Evolutionary conservation across 2,797 vertebrate species (phyloP), one percentile per base, ranked within the genome.

Genomic region (Merluccius polli): DNA sequence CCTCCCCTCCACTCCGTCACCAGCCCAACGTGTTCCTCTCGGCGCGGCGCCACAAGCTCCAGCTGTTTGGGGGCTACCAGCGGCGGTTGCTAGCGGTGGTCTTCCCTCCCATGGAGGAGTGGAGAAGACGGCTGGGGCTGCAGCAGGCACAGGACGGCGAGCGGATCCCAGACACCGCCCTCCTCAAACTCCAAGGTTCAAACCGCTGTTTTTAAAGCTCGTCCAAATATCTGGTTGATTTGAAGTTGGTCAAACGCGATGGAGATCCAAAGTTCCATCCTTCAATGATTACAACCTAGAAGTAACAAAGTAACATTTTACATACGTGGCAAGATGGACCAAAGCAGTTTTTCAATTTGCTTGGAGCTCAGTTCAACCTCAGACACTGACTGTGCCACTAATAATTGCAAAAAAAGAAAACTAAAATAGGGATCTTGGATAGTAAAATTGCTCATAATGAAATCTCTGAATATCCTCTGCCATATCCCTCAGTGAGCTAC

Each of bases 21-120:
- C 84, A 97, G 97, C 94, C 94, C 79, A 98, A 96, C n/a, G 90
- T 95, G 73, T 95, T 96, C 85, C 93, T 95, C 82, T 97, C 96
- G 9, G 96, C 96, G 27, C 95, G 94, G 12, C 90, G 91, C 59
- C 88, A 96, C 89, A 98, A 97, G 89, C 91, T 98, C 72, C 88
- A 93, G 74, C 91, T 94, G 72, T 98, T 98, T 80, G 80, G 86
- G 30, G 93, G 95, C 29, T 97, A 95, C 84, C 88, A 88, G 48
- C 93, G 94, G 1, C 91, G 82, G 73, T 1, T 32, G 31, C 95
- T 92, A 24, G 90, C 96, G 70, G 94, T 97, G 44, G 87, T 97
- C 0, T 95, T 96, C 41, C 95, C 96, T 1, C 87, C 87, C 0
- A 93, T 93, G 0, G 92, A 94, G 1, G 93, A 95, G 76, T 98